Conservation (phyloP, 2,797 vertebrate species). For the Cercopithecus diana region DNA sequence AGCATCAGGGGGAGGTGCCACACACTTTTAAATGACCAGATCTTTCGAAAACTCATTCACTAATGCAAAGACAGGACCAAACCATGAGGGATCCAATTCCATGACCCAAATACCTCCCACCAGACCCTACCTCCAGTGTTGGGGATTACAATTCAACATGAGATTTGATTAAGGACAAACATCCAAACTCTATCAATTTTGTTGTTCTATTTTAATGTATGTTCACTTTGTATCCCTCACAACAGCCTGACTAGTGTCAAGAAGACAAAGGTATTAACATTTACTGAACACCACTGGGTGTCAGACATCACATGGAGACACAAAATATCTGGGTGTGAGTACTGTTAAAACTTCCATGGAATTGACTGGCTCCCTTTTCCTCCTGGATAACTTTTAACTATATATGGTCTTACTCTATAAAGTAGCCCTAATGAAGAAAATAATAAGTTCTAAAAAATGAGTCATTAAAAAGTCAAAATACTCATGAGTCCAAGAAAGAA, state of each 20-base stretch:
- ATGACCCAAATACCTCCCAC: background rate
- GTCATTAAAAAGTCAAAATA: constrained; percentile 4
- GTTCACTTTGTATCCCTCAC: background rate
- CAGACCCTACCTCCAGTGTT: background rate
- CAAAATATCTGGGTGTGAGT: background rate
- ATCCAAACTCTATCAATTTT: background rate
- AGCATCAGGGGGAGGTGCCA: background rate
- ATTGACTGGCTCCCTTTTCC: background rate
- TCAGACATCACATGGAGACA: background rate
- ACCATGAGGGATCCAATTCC: background rate
- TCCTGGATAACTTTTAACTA: background rate
- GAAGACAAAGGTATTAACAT: background rate
- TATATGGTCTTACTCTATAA: background rate
- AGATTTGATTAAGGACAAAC: background rate
- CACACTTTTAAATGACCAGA: background rate
- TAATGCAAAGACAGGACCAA: background rate
- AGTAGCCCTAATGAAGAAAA: constrained; percentile 10
- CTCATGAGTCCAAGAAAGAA: background rate
- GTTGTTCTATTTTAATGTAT: background rate
- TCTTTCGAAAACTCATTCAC: background rate
- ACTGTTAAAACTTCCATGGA: background rate
- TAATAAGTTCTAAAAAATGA: background rate
- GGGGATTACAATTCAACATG: background rate
- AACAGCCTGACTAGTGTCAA: background rate
- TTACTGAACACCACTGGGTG: background rate